Evolutionary conservation across 1,140 invertebrate species (phyloP).

Genomic region (Homalodisca vitripennis): DNA sequence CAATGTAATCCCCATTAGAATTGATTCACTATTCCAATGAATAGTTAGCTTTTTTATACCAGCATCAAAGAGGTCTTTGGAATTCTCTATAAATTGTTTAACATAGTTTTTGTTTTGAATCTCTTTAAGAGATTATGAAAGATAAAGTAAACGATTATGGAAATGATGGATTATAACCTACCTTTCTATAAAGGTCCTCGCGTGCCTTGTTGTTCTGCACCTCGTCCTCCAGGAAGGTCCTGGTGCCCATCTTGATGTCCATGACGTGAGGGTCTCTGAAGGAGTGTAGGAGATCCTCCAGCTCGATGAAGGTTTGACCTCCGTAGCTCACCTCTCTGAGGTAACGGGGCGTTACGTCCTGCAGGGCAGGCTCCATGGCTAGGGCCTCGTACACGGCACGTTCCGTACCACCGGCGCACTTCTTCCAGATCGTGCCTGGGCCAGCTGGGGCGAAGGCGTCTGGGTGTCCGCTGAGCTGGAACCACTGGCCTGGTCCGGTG

Average conservation of each 20-base stretch:
- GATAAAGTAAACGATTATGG: background rate
- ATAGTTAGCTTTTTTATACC: too few relatives aligned
- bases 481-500: conserved; percentile 57
- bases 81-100: background rate
- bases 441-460: conserved; percentile 91
- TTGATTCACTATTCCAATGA: too few relatives aligned
- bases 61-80: too few relatives aligned
- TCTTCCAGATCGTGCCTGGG: conserved; percentile 59
- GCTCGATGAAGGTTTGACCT: conserved; percentile 85
- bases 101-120: background rate
- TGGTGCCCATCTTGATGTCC: conserved; percentile 90
- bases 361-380: conserved; percentile 69
- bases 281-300: conserved; percentile 83
- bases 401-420: conserved; percentile 60
- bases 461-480: conserved; percentile 91
- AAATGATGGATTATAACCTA: conserved; percentile 34
- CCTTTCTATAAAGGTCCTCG: conserved; percentile 78
- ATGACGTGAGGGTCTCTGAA: conserved; percentile 86
- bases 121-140: background rate
- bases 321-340: conserved; percentile 84
- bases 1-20: too few relatives aligned
- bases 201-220: conserved; percentile 80
- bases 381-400: conserved; percentile 78
- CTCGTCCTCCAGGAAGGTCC: conserved; percentile 93
- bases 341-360: conserved; percentile 69